Evolutionary conservation across 2,888 invertebrate species (phyloP), one percentile per base, ranked within the genome.

Genomic region (Aphelenchoides bicaudatus): DNA sequence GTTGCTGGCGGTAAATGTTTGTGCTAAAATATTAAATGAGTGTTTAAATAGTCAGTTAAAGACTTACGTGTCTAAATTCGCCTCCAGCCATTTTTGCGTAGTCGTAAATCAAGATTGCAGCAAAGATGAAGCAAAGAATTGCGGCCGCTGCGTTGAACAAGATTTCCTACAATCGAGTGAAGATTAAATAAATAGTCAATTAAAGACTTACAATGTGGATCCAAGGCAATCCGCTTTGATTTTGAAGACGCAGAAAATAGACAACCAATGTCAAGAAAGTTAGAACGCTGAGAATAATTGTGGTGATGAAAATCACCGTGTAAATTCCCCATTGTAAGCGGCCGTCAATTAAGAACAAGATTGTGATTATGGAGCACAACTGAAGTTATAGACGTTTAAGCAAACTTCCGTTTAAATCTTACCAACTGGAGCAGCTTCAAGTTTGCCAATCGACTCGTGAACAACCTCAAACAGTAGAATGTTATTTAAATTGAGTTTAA

Each of bases 401-500:
- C 13, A 39, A 21, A 2, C 13, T 21, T 25, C 28, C 50, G 6
- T 13, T 28, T 43, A 25, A 19, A 13, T 34, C 34, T 57, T 58
- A 66, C 66, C 37, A 70, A 52, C 54, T 67, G 67, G 23, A 70
- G 51, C 61, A 63, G 60, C 43, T 67, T 67, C 27, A 67, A 34
- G 23, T 62, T 62, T 28, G 67, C 70, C 29, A 68, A 43, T 29
- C 55, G 57, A 16, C 54, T 53, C 5, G 66, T 56, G 46, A 59
- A 67, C n/a, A n/a, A n/a, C n/a, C n/a, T n/a, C n/a, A n/a, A n/a
- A n/a, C n/a, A n/a, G n/a, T n/a, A n/a, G n/a, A n/a, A n/a, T n/a
- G n/a, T n/a, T n/a, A n/a, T n/a, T n/a, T n/a, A n/a, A n/a, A n/a
- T n/a, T n/a, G n/a, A n/a, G n/a, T n/a, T n/a, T n/a, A n/a, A n/a